Base-by-base conservation (phyloP, 2,113 vertebrate genomes). In the Odobenus rosmarus region DNA sequence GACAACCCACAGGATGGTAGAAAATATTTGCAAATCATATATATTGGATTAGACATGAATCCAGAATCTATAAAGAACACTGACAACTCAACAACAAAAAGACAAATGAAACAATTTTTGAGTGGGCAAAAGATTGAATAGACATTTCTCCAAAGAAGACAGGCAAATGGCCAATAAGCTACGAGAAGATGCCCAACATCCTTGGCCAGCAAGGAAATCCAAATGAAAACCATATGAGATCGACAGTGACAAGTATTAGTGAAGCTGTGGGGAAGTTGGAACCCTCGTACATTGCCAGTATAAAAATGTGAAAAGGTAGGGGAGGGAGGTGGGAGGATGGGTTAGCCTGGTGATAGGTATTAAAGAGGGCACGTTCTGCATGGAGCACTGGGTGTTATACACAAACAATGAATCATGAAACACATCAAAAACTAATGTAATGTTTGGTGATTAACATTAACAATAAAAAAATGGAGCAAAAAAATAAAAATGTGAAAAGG, bases 1-100 rank as follows among this genome's bases (percentile, higher is more conserved):
- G 33, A 69, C 33, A 82, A 57, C 1, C 4, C 36, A n/a, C 23
- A 69, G 19, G n/a, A 84, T 53, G 23, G 23, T 64, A 55, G 49
- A 59, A 83, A 90, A 83, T 72, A 82, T 42, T 88, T 85, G n/a
- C 36, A 89, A 92, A 72, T 93, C 74, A 57, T 24, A n/a, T 7
- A 33, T 31, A 36, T 72, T 15, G 7, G 14, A 74, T 36, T 72
- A 57, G 8, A 46, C 16, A 79, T 93, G 67, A 95, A 93, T 80
- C 23, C 51, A 51, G 76, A 85, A 81, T 76, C 88, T 3, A n/a
- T 59, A 42, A 90, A 42, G 16, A 85, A 71, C 23, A 91, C n/a
- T 33, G 49, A 74, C 18, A 84, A 91, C 28, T 80, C 19, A 46
- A 39, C 53, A 79, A 8, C 4, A 80, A 77, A 61, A 95, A 77